A percentile compares a stretch with the other conserved stretches of the same genome.
These are phyloP conservation scores for Bombycilla garrulus DNA, from an alignment of 2,113 vertebrate genomes.

Conservation along the genomic window DNA sequence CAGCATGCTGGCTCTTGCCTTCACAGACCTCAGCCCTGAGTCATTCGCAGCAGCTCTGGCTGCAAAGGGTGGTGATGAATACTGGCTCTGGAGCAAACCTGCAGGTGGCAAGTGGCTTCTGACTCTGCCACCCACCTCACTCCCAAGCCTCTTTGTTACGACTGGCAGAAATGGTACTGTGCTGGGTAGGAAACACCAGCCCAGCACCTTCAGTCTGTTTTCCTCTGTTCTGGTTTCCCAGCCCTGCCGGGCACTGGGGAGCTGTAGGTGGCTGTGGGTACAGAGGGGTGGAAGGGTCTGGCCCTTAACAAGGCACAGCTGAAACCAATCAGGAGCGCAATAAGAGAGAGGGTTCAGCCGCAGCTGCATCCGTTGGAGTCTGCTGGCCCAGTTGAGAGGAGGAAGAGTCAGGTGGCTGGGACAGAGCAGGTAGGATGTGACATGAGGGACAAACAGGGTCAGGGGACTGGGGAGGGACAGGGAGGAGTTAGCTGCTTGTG, in stretches of 20 bases:
- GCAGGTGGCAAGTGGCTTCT: not conserved
- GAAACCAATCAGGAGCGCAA: too few species aligned
- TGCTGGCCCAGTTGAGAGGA: too few species aligned
- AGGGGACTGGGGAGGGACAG: too few species aligned
- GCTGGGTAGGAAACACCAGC: not conserved
- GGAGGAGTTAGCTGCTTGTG: too few species aligned
- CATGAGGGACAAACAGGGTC: too few species aligned
- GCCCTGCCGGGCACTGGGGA: not conserved
- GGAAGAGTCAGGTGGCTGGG: too few species aligned
- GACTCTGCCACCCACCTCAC: fast-evolving
- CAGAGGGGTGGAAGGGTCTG: too few species aligned
- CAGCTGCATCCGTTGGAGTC: too few species aligned
- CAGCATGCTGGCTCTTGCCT: fast-evolving
- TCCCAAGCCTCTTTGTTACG: not conserved
- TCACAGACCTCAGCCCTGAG: fast-evolving
- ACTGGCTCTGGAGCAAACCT: not conserved
- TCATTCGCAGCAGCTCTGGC: fast-evolving
- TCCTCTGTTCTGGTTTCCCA: not conserved
- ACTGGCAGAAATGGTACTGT: not conserved
- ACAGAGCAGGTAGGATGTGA: too few species aligned
- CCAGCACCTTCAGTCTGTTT: fast-evolving
- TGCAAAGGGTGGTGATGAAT: not conserved
- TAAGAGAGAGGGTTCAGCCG: too few species aligned
- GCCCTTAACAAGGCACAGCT: too few species aligned
- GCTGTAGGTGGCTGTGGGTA: too few species aligned